Evolutionary conservation across 2,888 invertebrate species (phyloP).

Genomic region (Nezara viridula): DNA sequence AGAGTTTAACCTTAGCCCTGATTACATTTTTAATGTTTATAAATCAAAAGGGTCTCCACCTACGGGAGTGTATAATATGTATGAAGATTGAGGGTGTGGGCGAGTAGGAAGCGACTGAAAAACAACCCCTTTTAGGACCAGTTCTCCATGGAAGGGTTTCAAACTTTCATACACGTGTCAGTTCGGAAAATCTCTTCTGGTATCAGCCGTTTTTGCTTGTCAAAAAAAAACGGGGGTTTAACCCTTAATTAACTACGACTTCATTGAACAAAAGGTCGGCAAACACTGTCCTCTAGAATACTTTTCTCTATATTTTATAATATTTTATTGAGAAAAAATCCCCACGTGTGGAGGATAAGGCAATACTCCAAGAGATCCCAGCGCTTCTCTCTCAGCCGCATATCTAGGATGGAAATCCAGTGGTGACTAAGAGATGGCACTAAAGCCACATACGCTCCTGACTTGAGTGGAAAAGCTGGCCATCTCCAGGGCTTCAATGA

Average conservation of each 20-base stretch:
- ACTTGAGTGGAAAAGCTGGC: too few relatives aligned
- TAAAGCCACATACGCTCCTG: too few relatives aligned
- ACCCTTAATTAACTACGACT: neutral
- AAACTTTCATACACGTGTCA: constrained; percentile 48
- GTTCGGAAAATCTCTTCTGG: constrained; percentile 27
- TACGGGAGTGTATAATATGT: constrained; percentile 41
- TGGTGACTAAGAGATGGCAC: too few relatives aligned
- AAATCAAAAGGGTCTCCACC: constrained; percentile 61
- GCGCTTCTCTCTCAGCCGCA: too few relatives aligned
- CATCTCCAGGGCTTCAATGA: too few relatives aligned
- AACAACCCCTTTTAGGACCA: constrained; percentile 34
- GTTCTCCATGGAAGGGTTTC: neutral
- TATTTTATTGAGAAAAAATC: too few relatives aligned
- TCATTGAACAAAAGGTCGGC: neutral
- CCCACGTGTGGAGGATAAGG: too few relatives aligned
- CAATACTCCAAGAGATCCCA: too few relatives aligned
- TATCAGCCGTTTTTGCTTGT: neutral
- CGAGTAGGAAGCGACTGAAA: constrained; percentile 38
- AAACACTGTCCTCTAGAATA: neutral
- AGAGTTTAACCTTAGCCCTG: constrained; percentile 59
- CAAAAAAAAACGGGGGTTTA: neutral
- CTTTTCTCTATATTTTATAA: too few relatives aligned
- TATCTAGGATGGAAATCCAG: too few relatives aligned
- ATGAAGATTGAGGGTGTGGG: constrained; percentile 50
- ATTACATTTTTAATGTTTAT: constrained; percentile 65